phyloP scores from a whole-genome alignment of 2,888 invertebrate species.

The Cosmopolites sordidus region DNA sequence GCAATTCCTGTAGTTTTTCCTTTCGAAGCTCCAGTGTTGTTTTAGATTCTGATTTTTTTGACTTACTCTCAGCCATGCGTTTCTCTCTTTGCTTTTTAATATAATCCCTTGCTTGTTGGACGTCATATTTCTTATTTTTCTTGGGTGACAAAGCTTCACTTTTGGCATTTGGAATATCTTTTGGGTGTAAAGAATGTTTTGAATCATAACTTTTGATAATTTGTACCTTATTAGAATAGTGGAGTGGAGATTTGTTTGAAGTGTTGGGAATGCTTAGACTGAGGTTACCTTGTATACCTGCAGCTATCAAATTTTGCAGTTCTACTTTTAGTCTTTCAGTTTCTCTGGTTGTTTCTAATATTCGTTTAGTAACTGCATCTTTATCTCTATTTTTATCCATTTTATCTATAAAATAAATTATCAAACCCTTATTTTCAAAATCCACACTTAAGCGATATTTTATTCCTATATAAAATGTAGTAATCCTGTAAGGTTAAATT shows the following conservation, averaged over 20 bases:
- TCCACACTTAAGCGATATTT: no score
- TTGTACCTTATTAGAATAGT: slow-evolving; percentile 29
- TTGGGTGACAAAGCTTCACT: slow-evolving; percentile 22
- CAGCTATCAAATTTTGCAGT: slow-evolving; percentile 40
- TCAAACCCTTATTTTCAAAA: no score
- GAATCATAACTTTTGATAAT: slow-evolving; percentile 31
- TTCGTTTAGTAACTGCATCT: slow-evolving; percentile 33
- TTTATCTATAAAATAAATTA: no score
- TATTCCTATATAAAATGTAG: no score
- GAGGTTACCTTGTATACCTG: slow-evolving; percentile 30
- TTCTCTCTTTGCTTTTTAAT: slow-evolving; percentile 55
- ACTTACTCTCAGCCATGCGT: slow-evolving; percentile 45
- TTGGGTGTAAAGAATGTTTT: slow-evolving; percentile 27
- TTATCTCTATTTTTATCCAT: slow-evolving; percentile 2
- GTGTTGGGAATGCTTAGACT: not conserved
- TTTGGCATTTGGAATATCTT: not conserved
- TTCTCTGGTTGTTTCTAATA: slow-evolving; percentile 41
- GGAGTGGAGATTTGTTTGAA: not conserved
- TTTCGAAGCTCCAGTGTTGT: slow-evolving; percentile 44
- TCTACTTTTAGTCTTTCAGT: slow-evolving; percentile 43
- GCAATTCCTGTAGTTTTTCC: slow-evolving; percentile 49
- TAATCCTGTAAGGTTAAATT: no score
- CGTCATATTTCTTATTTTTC: slow-evolving; percentile 47
- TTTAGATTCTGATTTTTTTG: slow-evolving; percentile 37
- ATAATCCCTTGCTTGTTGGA: slow-evolving; percentile 52